Evolutionary conservation across 2,888 invertebrate genomes (phyloP), one percentile per base, ranked within the genome.

Genomic region (Sesia bembeciformis): DNA sequence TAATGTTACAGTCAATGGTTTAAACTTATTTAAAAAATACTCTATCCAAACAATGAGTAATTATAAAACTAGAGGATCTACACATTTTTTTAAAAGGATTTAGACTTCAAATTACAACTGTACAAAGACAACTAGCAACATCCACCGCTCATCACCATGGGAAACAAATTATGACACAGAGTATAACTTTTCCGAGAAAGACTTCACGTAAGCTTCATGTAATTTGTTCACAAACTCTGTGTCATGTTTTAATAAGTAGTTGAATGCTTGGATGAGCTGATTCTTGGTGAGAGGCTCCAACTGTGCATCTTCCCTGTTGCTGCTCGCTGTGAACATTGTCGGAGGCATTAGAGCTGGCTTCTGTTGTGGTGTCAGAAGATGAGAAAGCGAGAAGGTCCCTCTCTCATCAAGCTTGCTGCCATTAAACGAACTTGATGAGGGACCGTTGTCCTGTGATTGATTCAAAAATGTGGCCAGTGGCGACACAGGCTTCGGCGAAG

Each of bases 121-220:
- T 88, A 88, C 88, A 88, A 74, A 66, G 70, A 68, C 70, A 63
- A 70, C 66, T 64, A 67, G 76, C 70, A 73, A 66, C 65, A 74
- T 63, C 66, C 70, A 72, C 75, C 78, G 61, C 66, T 66, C 72
- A 64, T 58, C 62, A 72, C 67, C 63, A 54, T 60, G 70, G 74
- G 58, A 74, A 74, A 70, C 66, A 73, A 70, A 76, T 84, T 89
- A 89, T 76, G 88, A 89, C 66, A 88, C 88, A 56, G 88, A 88
- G 67, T 83, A 88, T 55, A 86, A 74, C 71, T 89, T 89, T 73
- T 95, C 94, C 73, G 94, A 91, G 72, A 95, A 94, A 41, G 95
- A 95, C 84, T 96, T 95, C 23, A 97, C 94, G 77, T 98, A 98
- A 54, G 96, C 97, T 84, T 97, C 96, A 75, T 98, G 97, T 60